Evolutionary conservation across 2,888 invertebrate genomes (phyloP).

Genomic region (Mythimna lalbum): DNA sequence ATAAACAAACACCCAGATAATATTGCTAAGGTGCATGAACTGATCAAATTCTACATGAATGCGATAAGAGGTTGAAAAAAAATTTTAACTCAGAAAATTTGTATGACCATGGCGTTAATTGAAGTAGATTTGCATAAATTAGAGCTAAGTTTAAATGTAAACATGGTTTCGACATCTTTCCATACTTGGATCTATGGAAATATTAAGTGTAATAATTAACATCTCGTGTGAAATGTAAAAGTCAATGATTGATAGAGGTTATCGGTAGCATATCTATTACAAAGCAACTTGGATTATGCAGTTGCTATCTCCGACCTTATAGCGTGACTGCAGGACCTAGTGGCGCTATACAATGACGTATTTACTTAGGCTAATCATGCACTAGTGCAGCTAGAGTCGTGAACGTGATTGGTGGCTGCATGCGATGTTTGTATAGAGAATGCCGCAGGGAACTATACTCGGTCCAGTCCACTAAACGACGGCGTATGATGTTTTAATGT

Average conservation of each 20-base stretch:
- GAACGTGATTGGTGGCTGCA: slow-evolving; percentile 34
- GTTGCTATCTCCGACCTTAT: slow-evolving; percentile 43
- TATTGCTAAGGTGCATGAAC: slow-evolving; percentile 27
- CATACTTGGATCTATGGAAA: background rate
- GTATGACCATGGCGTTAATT: slow-evolving; percentile 21
- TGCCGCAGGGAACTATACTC: slow-evolving; percentile 33
- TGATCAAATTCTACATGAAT: slow-evolving; percentile 21
- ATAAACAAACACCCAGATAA: slow-evolving; percentile 34
- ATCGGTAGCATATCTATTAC: slow-evolving; percentile 41
- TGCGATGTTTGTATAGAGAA: slow-evolving; percentile 33
- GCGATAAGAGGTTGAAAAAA: slow-evolving; percentile 12
- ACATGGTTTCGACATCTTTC: slow-evolving; percentile 14
- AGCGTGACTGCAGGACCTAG: slow-evolving; percentile 34
- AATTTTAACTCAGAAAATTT: background rate
- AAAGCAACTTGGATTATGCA: slow-evolving; percentile 34
- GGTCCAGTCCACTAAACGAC: background rate
- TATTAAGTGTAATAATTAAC: slow-evolving; percentile 1
- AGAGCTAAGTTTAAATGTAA: background rate
- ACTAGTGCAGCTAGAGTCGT: slow-evolving; percentile 22
- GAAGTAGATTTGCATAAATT: background rate
- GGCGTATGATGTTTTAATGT: background rate
- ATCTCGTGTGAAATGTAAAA: slow-evolving; percentile 9
- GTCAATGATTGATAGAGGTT: slow-evolving; percentile 30
- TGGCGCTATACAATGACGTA: slow-evolving; percentile 27
- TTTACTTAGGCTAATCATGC: slow-evolving; percentile 38